Conservation (phyloP, 2,888 invertebrate genomes). For the Drosophila subsilvestris region DNA sequence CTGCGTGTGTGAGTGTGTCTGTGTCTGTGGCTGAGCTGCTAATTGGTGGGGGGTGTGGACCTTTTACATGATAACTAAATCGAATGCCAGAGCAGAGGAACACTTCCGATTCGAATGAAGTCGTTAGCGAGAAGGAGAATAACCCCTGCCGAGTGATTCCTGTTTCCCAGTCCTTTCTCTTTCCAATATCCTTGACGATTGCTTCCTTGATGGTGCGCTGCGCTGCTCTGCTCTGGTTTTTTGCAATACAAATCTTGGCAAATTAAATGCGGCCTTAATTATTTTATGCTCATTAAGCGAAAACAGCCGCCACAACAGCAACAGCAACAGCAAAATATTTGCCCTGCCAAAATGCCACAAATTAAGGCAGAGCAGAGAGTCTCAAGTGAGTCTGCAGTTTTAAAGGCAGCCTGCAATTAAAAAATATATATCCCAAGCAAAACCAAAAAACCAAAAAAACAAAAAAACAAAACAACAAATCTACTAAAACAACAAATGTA, state of each 20-base stretch:
- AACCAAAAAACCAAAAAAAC: conserved; percentile 24
- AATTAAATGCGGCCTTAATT: conserved; percentile 78
- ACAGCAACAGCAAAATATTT: conserved; percentile 40
- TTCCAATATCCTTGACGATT: conserved; percentile 52
- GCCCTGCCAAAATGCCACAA: conserved; percentile 46
- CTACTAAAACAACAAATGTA: conserved; percentile 42
- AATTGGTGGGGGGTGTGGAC: conserved; percentile 27
- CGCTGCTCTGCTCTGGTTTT: conserved; percentile 42
- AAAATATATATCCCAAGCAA: conserved; percentile 26
- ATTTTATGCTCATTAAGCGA: conserved; percentile 77
- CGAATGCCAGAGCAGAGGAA: neutral
- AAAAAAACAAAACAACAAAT: conserved; percentile 18
- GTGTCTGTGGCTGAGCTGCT: conserved; percentile 15
- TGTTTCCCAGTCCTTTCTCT: conserved; percentile 47
- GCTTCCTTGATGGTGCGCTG: conserved; percentile 9
- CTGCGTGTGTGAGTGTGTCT: neutral
- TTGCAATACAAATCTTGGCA: conserved; percentile 60
- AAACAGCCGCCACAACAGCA: conserved; percentile 13
- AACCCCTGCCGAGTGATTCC: conserved; percentile 23
- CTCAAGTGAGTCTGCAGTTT: conserved; percentile 67
- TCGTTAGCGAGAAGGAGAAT: conserved; percentile 28
- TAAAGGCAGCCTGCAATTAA: conserved; percentile 58
- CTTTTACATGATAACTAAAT: conserved; percentile 25
- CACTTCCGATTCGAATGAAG: conserved; percentile 45
- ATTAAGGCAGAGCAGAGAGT: conserved; percentile 51